Evolutionary conservation across 2,797 vertebrate genomes (phyloP).

Genomic region (Oreochromis mossambicus): DNA sequence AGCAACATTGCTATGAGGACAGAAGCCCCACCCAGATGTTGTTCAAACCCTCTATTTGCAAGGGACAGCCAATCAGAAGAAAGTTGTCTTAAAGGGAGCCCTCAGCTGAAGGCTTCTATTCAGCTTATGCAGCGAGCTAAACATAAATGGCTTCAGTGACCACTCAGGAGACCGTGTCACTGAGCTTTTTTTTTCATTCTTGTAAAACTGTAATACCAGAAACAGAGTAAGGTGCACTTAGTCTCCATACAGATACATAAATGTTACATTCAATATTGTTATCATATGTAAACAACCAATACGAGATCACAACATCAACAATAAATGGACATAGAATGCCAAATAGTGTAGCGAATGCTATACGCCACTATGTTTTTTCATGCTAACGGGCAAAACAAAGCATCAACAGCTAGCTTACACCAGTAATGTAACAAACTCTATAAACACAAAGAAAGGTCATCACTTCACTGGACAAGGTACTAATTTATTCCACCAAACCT

Average conservation of each 20-base stretch:
- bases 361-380: not conserved
- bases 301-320: not conserved
- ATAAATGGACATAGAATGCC: not conserved
- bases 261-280: not conserved
- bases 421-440: not conserved
- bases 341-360: accelerated
- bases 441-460: not conserved
- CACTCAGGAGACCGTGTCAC: not conserved
- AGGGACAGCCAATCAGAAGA: not conserved
- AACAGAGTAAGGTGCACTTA: not conserved
- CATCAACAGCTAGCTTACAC: not conserved
- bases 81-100: not conserved
- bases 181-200: not conserved
- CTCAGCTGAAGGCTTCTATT: not conserved
- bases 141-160: not conserved
- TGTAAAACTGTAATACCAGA: not conserved
- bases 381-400: not conserved
- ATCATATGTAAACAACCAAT: not conserved
- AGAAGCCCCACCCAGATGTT: not conserved
- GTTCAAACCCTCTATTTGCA: not conserved
- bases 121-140: not conserved
- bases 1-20: not conserved
- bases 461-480: not conserved
- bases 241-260: not conserved
- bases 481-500: not conserved